Evolutionary conservation across 2,113 vertebrate species (phyloP).

Genomic region (Cynoglossus semilaevis): DNA sequence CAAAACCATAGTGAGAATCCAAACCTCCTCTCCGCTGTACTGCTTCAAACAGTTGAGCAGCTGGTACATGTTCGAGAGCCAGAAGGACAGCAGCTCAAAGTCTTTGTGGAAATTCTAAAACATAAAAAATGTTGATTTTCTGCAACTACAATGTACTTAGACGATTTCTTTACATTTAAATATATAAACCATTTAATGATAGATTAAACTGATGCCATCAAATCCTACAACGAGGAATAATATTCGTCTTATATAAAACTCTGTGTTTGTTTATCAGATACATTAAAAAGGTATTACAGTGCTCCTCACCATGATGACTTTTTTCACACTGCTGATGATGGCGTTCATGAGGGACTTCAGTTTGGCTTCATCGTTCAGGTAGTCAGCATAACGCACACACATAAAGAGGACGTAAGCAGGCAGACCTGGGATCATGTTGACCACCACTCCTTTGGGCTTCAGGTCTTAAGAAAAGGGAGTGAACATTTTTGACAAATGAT

Average conservation of each 20-base stretch:
- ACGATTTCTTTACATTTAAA: too few relatives aligned
- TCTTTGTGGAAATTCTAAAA: constrained; percentile 85
- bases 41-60: constrained; percentile 97
- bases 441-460: constrained; percentile 90
- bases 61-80: constrained; percentile 91
- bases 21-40: constrained; percentile 97
- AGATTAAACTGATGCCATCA: neutral
- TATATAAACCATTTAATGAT: too few relatives aligned
- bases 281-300: neutral
- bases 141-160: too few relatives aligned
- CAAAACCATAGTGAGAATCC: constrained; percentile 15
- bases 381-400: constrained; percentile 91
- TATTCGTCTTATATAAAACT: neutral
- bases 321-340: constrained; percentile 84
- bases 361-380: constrained; percentile 84
- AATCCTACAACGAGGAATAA: too few relatives aligned
- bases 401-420: constrained; percentile 92
- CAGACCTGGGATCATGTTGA: constrained; percentile 90
- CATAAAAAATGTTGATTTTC: neutral
- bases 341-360: constrained; percentile 90
- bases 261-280: neutral
- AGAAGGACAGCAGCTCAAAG: constrained; percentile 91
- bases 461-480: constrained; percentile 77
- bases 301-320: constrained; percentile 82
- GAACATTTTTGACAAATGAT: neutral